Percentiles rank a stretch among this genome's conserved stretches.
Evolutionary conservation across 2,797 vertebrate species (phyloP).

Genomic region (Picus viridis): DNA sequence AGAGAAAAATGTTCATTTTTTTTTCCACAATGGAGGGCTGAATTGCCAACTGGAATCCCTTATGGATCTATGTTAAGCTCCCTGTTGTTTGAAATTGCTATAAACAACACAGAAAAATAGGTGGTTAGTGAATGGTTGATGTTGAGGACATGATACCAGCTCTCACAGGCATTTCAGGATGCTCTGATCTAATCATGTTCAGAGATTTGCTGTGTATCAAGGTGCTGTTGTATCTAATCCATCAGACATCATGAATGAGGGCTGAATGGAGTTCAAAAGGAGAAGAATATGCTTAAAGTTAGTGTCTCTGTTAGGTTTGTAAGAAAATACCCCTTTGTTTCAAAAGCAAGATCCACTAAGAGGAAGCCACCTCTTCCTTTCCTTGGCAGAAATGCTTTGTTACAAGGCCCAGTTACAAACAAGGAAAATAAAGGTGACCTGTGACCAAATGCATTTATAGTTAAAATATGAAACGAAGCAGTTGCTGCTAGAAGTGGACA

Average conservation of each 20-base stretch:
- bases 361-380: neutral
- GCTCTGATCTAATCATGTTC: neutral
- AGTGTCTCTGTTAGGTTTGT: neutral
- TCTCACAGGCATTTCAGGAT: neutral
- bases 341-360: neutral
- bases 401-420: neutral
- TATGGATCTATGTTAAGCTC: neutral
- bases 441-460: neutral
- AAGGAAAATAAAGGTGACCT: neutral
- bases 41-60: neutral
- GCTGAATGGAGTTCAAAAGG: neutral
- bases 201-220: neutral
- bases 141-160: neutral
- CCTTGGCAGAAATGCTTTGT: neutral
- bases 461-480: neutral
- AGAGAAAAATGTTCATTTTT: neutral
- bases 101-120: neutral
- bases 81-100: neutral
- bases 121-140: neutral
- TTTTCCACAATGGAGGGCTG: neutral
- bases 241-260: neutral
- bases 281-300: neutral
- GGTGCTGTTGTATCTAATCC: neutral
- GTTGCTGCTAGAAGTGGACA: neutral
- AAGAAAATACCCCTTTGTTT: neutral